Evolutionary conservation across 1,140 invertebrate species (phyloP), one percentile per base, ranked within the genome.

Genomic region (Drosophila leontia): DNA sequence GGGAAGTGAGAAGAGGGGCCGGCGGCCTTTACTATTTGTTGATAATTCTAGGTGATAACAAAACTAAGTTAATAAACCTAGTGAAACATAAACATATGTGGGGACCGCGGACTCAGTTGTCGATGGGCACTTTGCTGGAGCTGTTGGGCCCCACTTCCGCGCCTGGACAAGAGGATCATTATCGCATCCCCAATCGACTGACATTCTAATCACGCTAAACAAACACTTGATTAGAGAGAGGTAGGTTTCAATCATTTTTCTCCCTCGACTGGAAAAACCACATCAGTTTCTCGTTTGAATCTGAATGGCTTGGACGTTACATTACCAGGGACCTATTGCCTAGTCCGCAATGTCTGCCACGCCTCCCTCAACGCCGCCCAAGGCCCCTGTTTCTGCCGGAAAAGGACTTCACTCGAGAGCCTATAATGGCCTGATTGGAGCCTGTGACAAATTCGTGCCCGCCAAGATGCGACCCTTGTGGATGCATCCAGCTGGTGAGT

Each of bases 401-500:
- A 72, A 71, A 34, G 50, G 65, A 19, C 39, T 75, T 26, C 50
- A 62, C 15, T 64, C 70, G 12, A 77, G 64, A 51, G 74, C 57
- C 7, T 77, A 77, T 12, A 60, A 45, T 42, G 13, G 56, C 3
- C 41, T 77, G 0, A 77, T 77, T 34, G 23, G 37, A 34, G 56
- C 41, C 17, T 67, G 62, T n/a, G 75, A 77, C 11, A 77, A 77
- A 37, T 67, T 48, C 34, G 75, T 77, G n/a, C 75, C 75, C 5
- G 41, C 55, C 17, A 77, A 77, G 26, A 37, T 77, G 56, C 48
- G 75, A 11, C 75, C 75, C 3, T 13, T 77, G 1, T 77, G 75
- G 75, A 77, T 77, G 75, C 75, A 77, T 48, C 75, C 74, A 17
- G 75, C 75, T 42, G 75, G 75, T 77, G 13, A 53, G 32, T 17